phyloP scores from a whole-genome alignment of 2,797 vertebrate species.

The Manis javanica region DNA sequence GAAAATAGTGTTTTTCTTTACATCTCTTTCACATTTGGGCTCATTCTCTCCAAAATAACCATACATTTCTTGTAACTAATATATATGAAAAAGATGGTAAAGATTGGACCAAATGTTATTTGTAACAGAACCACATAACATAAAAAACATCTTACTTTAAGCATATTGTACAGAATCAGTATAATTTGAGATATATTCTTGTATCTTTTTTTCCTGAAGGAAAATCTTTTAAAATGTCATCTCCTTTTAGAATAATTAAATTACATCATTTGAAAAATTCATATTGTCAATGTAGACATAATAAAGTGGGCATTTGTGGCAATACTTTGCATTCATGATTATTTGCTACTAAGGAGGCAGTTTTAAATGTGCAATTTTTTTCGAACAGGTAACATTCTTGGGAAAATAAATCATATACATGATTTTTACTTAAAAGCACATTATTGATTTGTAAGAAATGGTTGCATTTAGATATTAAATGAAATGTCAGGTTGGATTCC shows the following conservation, averaged over 20 bases:
- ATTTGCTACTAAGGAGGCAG: slow-evolving; percentile 20
- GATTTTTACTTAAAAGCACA: slow-evolving; percentile 60
- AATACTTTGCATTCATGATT: slow-evolving; percentile 73
- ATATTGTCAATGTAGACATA: slow-evolving; percentile 50
- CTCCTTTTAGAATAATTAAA: slow-evolving; percentile 68
- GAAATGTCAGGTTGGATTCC: slow-evolving; percentile 57
- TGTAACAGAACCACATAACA: slow-evolving; percentile 70
- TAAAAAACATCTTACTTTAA: slow-evolving; percentile 62
- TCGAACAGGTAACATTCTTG: neutral
- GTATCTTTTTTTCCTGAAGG: slow-evolving; percentile 28
- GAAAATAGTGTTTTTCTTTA: slow-evolving; percentile 68
- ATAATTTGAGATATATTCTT: slow-evolving; percentile 63
- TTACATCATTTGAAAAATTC: slow-evolving; percentile 54
- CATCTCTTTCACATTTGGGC: slow-evolving; percentile 81
- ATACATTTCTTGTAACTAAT: slow-evolving; percentile 59
- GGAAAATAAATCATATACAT: slow-evolving; percentile 59
- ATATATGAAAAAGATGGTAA: slow-evolving; percentile 62
- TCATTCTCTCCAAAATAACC: slow-evolving; percentile 74
- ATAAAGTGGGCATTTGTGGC: slow-evolving; percentile 57
- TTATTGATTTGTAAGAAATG: slow-evolving; percentile 25
- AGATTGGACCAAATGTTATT: slow-evolving; percentile 53
- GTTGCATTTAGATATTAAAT: slow-evolving; percentile 51
- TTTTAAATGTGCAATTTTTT: slow-evolving; percentile 67
- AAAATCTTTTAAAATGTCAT: slow-evolving; percentile 64
- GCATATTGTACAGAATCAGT: slow-evolving; percentile 63